A percentile compares a stretch with the other conserved stretches of the same genome.
Conservation (phyloP, 2,113 vertebrate genomes). For the Natator depressus region DNA sequence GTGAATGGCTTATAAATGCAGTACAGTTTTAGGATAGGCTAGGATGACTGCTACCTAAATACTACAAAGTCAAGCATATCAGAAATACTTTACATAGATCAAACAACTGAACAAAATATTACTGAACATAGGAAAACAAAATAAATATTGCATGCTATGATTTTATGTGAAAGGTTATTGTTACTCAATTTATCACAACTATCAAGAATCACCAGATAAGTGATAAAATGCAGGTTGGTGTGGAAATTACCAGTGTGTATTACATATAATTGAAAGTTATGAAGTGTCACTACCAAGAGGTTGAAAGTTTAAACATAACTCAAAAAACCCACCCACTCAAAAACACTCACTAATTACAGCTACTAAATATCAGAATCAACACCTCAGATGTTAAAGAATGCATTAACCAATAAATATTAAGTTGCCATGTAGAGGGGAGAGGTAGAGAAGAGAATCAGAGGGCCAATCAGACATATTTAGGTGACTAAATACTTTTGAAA, state of each 20-base stretch:
- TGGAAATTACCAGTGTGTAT: not conserved
- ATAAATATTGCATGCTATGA: not conserved
- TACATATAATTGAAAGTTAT: not conserved
- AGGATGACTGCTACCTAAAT: not conserved
- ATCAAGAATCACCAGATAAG: not conserved
- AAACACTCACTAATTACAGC: not conserved
- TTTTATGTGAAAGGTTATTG: not conserved
- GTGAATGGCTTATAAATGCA: constrained; percentile 31
- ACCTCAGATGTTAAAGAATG: not conserved
- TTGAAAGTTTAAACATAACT: not conserved
- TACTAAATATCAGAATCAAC: not conserved
- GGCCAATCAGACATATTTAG: not conserved
- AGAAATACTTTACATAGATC: not conserved
- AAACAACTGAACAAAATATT: constrained; percentile 24
- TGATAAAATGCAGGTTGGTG: not conserved
- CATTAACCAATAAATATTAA: not conserved
- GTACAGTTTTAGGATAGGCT: constrained; percentile 15
- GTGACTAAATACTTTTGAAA: not conserved
- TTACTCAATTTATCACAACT: not conserved
- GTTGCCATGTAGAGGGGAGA: not conserved
- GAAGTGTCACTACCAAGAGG: not conserved
- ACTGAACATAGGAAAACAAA: not conserved
- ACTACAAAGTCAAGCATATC: not conserved
- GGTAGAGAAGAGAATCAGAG: not conserved
- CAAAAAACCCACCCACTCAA: not conserved